A percentile compares a stretch with the other conserved stretches of the same genome.
phyloP scores from a whole-genome alignment of 2,888 invertebrate species.

The Lasioglossum villosulum region DNA sequence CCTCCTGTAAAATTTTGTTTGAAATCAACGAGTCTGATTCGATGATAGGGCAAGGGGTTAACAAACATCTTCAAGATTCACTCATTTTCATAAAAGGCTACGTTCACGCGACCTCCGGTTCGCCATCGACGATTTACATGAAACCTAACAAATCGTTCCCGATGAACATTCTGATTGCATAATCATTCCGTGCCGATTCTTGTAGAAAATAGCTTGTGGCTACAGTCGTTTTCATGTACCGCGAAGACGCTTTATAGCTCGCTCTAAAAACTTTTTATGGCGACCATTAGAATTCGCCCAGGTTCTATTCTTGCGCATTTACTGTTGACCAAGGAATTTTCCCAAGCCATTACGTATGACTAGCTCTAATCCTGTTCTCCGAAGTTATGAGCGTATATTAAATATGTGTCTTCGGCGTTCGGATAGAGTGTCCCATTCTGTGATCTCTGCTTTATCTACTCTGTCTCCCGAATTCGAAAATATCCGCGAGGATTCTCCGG shows the following conservation, averaged over 20 bases:
- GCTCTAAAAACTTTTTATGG: background rate
- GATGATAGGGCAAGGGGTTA: background rate
- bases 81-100: background rate
- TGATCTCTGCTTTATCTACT: background rate
- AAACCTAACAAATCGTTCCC: background rate
- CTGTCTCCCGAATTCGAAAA: conserved; percentile 13
- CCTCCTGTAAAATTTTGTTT: no score
- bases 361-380: background rate
- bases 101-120: background rate
- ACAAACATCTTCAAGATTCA: background rate
- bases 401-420: background rate
- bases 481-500: conserved; percentile 9
- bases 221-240: background rate
- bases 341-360: background rate
- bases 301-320: background rate
- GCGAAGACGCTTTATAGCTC: background rate
- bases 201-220: background rate
- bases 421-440: background rate
- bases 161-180: background rate
- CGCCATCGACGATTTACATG: background rate
- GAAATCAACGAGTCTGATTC: background rate
- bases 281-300: background rate
- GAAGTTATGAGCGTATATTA: background rate
- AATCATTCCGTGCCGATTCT: background rate
- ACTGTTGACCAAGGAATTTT: background rate